phyloP scores from a whole-genome alignment of 1,140 invertebrate species.

The Zophobas atratus region DNA sequence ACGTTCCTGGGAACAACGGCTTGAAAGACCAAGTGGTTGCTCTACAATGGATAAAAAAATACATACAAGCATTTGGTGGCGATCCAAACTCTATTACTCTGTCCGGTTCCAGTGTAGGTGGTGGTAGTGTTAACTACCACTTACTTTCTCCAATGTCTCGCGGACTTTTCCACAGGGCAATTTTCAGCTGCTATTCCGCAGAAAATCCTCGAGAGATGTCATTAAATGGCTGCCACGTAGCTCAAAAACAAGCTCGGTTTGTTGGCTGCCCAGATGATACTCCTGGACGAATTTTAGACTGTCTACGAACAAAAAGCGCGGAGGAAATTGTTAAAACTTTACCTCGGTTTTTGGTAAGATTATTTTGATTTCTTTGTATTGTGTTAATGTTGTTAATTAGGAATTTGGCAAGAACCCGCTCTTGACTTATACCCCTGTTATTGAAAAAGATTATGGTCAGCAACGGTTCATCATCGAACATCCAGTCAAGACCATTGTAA shows the following conservation, averaged over 20 bases:
- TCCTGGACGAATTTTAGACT: constrained; percentile 73
- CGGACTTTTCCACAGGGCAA: constrained; percentile 77
- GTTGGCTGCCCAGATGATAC: constrained; percentile 76
- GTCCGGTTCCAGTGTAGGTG: constrained; percentile 78
- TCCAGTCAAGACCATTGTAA: constrained; percentile 71
- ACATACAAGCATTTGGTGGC: constrained; percentile 80
- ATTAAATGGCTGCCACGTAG: constrained; percentile 63
- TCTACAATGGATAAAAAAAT: constrained; percentile 78
- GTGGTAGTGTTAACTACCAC: constrained; percentile 74
- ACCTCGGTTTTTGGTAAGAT: no score
- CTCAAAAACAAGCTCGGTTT: constrained; percentile 76
- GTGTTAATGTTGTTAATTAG: neutral
- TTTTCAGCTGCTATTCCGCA: constrained; percentile 79
- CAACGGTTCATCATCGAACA: constrained; percentile 76
- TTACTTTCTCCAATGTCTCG: constrained; percentile 72
- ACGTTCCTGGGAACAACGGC: constrained; percentile 78
- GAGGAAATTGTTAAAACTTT: no score
- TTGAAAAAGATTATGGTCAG: constrained; percentile 78
- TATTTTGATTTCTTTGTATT: no score
- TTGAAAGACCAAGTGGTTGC: constrained; percentile 81
- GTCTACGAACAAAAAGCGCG: constrained; percentile 72
- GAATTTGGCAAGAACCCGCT: constrained; percentile 73
- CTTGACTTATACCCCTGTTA: constrained; percentile 75
- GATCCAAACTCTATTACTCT: constrained; percentile 79
- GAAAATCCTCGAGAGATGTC: constrained; percentile 66